These are phyloP conservation scores for Xanthia icteritia DNA, from an alignment of 2,888 invertebrate species.

Conservation along the genomic window DNA sequence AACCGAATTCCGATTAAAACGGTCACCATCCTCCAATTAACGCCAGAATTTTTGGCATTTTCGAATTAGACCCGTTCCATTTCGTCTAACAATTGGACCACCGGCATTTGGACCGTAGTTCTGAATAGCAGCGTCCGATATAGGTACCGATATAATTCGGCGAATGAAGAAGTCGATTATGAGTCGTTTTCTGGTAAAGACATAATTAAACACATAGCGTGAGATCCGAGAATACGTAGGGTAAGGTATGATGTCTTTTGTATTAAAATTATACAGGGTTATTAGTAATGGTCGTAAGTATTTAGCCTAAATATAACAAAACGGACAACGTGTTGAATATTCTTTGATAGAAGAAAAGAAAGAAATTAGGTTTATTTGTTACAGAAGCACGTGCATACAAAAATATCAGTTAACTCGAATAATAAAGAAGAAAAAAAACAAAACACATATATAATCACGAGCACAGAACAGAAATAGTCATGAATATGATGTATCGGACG, in stretches of 20 bases:
- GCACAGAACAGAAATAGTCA: no score
- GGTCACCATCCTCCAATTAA: background rate
- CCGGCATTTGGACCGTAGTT: constrained; percentile 1
- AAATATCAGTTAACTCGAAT: no score
- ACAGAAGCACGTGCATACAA: no score
- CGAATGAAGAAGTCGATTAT: background rate
- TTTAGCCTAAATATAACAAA: background rate
- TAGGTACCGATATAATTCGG: background rate
- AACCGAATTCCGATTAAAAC: background rate
- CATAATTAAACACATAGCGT: constrained; percentile 25
- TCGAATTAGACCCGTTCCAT: constrained; percentile 13
- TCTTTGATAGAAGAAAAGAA: no score
- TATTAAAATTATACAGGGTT: background rate
- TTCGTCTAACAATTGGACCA: constrained; percentile 11
- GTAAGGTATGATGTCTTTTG: background rate
- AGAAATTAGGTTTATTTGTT: no score
- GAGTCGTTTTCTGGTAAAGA: background rate
- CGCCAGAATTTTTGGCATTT: constrained; percentile 39
- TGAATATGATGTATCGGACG: background rate
- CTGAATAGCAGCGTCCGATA: background rate
- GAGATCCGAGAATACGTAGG: background rate
- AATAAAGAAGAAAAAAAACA: no score
- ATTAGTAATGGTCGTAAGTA: background rate
- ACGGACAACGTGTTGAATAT: background rate
- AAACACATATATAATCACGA: no score